These are phyloP conservation scores for human (Homo sapiens) DNA, from an alignment of 2,113 vertebrate genomes.

Conservation along the genomic window GRCh38 chr9:20679501-20680000, in stretches of 20 bases:
- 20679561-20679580: conserved; percentile 66
- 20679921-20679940: neutral
- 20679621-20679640: conserved; percentile 72
- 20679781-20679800: neutral
- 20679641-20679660: conserved; percentile 64
- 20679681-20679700: conserved; percentile 37
- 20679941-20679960: neutral
- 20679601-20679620: conserved; percentile 60
- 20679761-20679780: conserved; percentile 38
- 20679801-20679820: conserved; percentile 42
- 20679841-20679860: neutral
- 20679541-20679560: conserved; percentile 76
- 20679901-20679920: neutral
- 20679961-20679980: neutral
- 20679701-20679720: conserved; percentile 41
- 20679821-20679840: conserved; percentile 33
- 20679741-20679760: conserved; percentile 25
- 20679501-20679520: conserved; percentile 65
- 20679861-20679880: neutral
- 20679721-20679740: conserved; percentile 19
- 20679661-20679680: conserved; percentile 55
- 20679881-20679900: neutral
- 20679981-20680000: neutral
- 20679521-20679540: conserved; percentile 74
- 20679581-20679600: conserved; percentile 72